Conservation (phyloP, 2,888 invertebrate genomes). For the Willowsia nigromaculata region DNA sequence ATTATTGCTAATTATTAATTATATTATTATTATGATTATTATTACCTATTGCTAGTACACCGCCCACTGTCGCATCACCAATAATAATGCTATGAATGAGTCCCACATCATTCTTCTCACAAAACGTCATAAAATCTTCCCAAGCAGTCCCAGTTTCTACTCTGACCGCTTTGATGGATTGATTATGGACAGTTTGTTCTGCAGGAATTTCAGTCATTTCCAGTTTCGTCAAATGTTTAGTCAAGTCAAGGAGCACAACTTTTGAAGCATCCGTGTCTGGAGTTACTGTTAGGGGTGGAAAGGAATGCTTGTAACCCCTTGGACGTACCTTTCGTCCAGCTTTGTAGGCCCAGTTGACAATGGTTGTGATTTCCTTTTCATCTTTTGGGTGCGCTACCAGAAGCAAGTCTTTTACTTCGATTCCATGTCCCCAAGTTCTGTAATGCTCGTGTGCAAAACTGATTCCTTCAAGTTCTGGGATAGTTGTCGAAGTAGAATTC, state of each 20-base stretch:
- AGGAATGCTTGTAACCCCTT: constrained; percentile 55
- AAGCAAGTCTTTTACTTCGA: constrained; percentile 15
- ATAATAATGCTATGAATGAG: constrained; percentile 51
- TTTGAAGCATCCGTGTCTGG: constrained; percentile 32
- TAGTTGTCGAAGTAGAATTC: neutral
- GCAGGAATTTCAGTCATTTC: constrained; percentile 42
- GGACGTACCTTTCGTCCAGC: constrained; percentile 55
- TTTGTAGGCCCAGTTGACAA: constrained; percentile 68
- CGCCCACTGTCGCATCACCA: constrained; percentile 71
- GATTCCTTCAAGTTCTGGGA: neutral
- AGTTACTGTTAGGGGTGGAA: constrained; percentile 62
- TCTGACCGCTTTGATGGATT: constrained; percentile 23
- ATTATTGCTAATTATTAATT: too few species aligned
- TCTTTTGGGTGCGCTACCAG: constrained; percentile 49
- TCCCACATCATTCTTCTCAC: constrained; percentile 58
- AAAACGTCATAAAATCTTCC: constrained; percentile 65
- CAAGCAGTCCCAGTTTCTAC: constrained; percentile 65
- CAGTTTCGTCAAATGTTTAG: constrained; percentile 55
- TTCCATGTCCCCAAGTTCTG: constrained; percentile 48
- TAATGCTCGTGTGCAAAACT: constrained; percentile 34
- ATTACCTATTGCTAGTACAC: constrained; percentile 72
- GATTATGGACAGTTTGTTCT: neutral
- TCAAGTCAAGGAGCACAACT: constrained; percentile 60
- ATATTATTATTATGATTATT: too few species aligned
- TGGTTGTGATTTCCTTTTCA: constrained; percentile 9